Base-by-base conservation (phyloP, 2,797 vertebrate species). In the Stomatorhinus walkeri region DNA sequence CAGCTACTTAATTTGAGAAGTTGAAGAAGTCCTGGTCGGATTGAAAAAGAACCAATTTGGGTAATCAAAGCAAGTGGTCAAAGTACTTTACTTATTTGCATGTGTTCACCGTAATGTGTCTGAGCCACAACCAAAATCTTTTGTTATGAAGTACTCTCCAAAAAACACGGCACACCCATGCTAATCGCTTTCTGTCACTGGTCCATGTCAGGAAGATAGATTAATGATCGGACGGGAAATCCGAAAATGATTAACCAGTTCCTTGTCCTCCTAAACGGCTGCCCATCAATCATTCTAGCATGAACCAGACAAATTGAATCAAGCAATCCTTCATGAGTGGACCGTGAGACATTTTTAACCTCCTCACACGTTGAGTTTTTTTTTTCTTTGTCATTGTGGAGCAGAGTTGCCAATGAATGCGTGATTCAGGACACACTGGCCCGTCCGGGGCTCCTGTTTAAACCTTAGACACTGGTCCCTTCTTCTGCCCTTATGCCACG, bases 221-320 rank as follows among this genome's bases (percentile, higher is more conserved):
- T 89, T 87, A 76, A 76, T 89, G 61, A 56, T 87, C 83, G 72
- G 12, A 52, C 59, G n/a, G 84, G 88, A 85, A 89, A 86, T 19
- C 19, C 83, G 51, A 68, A 84, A 56, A 68, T 89, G 88, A 91
- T 90, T 91, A 91, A 87, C 89, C 76, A 54, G 68, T 72, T 28
- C 88, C 32, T 54, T 87, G 84, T 49, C 48, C 61, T 54, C 46
- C 24, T 76, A 59, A 76, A 87, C 16, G 59, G 49, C 79, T 6
- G 40, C 10, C 56, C 88, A 89, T 90, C 90, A 86, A 48, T 91
- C 89, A 91, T 49, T 87, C 81, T 52, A 48, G 43, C 51, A 49
- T 85, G 87, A 61, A 87, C 22, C 0, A 3, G 48, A 76, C 49
- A 87, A 61, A 76, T 40, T 28, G 76, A 83, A 85, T 89, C 86